Evolutionary conservation across 2,888 invertebrate species (phyloP), one percentile per base, ranked within the genome.

Genomic region (Lasioglossum lativentre): DNA sequence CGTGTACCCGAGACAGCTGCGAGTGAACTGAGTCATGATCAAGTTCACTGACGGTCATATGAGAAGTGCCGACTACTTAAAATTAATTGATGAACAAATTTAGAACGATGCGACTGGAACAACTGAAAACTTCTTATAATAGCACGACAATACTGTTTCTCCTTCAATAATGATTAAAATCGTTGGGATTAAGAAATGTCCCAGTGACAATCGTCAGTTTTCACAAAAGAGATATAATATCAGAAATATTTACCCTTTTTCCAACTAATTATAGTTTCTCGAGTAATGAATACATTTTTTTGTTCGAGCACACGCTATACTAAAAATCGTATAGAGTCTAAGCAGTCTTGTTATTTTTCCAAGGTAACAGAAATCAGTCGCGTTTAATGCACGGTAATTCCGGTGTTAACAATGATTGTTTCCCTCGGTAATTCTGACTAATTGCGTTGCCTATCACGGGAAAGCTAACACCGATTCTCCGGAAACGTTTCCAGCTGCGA

Each of bases 401-500:
- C 1, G 27, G 27, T 27, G 14, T 59, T 27, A 59, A 59, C 27
- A 27, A 59, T 4, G 59, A 59, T 59, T 59, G 14, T 27, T 80
- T 81, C 75, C 81, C 42, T 71, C 56, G 6, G n/a, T n/a, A 45
- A 45, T n/a, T 75, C 47, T n/a, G n/a, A 10, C 16, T 19, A 19
- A 10, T 30, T 59, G 59, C 63, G 80, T 82, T 78, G 79, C 56
- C 78, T 45, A 75, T 66, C 63, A 47, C n/a, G 66, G 19, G 68
- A 72, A 47, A 70, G 27, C 73, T 30, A 14, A 63, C 42, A 63
- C 30, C 12, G 42, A 23, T 70, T 27, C 27, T 3, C 23, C 5
- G 47, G n/a, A 40, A 70, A 74, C 59, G 40, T 73, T 73, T 19
- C 6, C 19, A 30, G 23, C 27, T n/a, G 16, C 19, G 1, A 38